Evolutionary conservation across 53 echinoderm and acorn worm genomes (phyloP).

Genomic region (Antedon mediterranea): DNA sequence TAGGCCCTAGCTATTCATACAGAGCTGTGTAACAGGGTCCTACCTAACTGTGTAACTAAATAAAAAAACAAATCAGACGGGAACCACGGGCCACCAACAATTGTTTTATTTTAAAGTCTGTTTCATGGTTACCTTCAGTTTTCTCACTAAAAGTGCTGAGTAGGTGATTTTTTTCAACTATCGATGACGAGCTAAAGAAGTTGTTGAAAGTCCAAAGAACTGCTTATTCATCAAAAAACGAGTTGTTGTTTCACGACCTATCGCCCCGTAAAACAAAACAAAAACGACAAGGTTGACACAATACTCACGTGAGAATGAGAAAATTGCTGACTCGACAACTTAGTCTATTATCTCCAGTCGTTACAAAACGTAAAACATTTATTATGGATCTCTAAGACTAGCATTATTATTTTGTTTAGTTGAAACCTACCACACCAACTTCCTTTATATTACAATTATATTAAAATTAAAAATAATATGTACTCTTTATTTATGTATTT

Average conservation of each 20-base stretch:
- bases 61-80: too few species aligned
- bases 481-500: too few species aligned
- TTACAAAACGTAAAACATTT: background rate
- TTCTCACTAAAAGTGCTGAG: background rate
- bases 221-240: constrained; percentile 1
- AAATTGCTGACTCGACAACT: background rate
- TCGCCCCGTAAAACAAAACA: background rate
- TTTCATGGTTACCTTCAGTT: background rate
- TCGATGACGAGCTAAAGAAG: background rate
- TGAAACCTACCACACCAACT: too few species aligned
- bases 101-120: too few species aligned
- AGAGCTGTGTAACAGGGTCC: too few species aligned
- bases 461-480: too few species aligned
- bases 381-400: too few species aligned
- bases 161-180: background rate
- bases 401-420: too few species aligned
- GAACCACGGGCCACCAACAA: too few species aligned
- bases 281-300: background rate
- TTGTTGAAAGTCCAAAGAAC: constrained; percentile 1
- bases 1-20: too few species aligned
- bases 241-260: background rate
- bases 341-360: background rate
- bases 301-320: background rate
- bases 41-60: too few species aligned
- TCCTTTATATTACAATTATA: too few species aligned